phyloP scores from a whole-genome alignment of 2,797 vertebrate genomes.

The Glyptemys insculpta region DNA sequence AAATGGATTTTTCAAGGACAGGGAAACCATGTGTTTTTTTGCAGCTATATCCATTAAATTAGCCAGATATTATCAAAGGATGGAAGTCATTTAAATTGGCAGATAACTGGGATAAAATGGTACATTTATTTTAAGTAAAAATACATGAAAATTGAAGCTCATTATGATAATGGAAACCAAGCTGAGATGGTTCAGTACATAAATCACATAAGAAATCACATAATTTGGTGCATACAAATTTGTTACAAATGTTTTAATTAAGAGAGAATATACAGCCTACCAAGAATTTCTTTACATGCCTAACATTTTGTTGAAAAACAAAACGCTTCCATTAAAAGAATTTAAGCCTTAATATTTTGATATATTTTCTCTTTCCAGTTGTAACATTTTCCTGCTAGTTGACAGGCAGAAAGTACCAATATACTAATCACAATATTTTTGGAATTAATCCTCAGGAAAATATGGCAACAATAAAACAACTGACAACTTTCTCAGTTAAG shows the following conservation, averaged over 20 bases:
- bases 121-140: neutral
- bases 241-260: neutral
- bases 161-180: neutral
- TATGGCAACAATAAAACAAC: neutral
- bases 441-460: neutral
- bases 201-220: neutral
- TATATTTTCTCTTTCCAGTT: neutral
- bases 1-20: constrained; percentile 50
- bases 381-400: neutral
- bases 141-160: neutral
- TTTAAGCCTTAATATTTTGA: neutral
- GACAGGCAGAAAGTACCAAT: neutral
- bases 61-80: constrained; percentile 55
- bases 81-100: constrained; percentile 22
- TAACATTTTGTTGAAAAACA: neutral
- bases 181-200: neutral
- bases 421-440: neutral
- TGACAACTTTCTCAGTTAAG: neutral
- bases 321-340: neutral
- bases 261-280: neutral
- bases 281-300: neutral
- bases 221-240: neutral
- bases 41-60: constrained; percentile 37
- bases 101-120: neutral
- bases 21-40: constrained; percentile 43